Conservation (phyloP, 2,888 invertebrate genomes). For the Melangyna quadrimaculata region DNA sequence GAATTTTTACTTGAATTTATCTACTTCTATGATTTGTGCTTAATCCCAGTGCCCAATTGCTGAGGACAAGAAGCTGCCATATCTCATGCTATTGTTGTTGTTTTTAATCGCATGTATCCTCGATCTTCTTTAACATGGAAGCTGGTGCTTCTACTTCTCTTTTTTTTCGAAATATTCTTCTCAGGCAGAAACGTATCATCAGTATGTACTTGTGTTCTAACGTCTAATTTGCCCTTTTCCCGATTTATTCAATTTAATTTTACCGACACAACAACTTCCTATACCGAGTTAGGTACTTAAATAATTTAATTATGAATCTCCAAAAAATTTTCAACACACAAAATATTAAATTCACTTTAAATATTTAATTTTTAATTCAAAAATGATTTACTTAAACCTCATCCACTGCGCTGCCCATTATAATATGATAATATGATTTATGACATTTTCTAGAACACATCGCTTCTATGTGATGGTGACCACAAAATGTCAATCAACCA, state of each 20-base stretch:
- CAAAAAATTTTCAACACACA: not conserved
- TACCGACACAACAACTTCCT: not conserved
- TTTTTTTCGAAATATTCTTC: too few species aligned
- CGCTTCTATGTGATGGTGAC: not conserved
- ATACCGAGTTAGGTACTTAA: not conserved
- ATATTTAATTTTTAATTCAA: not conserved
- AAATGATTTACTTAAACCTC: not conserved
- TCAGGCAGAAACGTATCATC: too few species aligned
- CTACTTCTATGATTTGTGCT: too few species aligned
- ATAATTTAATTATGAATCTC: not conserved
- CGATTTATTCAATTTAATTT: not conserved
- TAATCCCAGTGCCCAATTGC: too few species aligned
- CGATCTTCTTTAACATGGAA: too few species aligned
- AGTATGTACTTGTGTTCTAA: too few species aligned
- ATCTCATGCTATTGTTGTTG: too few species aligned
- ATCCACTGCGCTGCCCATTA: not conserved
- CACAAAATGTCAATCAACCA: conserved; percentile 19
- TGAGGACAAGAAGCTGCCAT: too few species aligned
- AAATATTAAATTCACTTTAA: not conserved
- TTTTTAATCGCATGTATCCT: too few species aligned
- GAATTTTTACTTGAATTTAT: too few species aligned
- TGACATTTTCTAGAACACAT: conserved; percentile 1
- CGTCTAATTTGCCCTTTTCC: too few species aligned
- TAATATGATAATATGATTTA: not conserved
- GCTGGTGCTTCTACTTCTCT: too few species aligned